phyloP scores from a whole-genome alignment of 2,888 invertebrate genomes.

The Girardia tigrina region DNA sequence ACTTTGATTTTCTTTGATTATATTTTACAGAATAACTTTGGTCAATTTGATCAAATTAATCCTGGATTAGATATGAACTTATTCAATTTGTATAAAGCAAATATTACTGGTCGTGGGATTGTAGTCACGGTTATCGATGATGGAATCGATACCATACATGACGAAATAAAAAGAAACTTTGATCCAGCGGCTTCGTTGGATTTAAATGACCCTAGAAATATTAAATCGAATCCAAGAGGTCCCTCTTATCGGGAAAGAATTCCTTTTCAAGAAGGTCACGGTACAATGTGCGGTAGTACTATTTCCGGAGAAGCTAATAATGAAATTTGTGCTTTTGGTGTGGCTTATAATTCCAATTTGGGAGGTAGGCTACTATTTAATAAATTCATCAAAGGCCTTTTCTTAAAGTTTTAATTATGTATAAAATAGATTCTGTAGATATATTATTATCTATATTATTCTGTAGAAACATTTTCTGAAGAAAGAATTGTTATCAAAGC shows the following conservation, averaged over 20 bases:
- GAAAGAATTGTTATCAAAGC: too few species aligned
- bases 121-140: slow-evolving; percentile 68
- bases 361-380: slow-evolving; percentile 13
- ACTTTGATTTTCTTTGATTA: too few species aligned
- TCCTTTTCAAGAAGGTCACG: slow-evolving; percentile 15
- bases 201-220: slow-evolving; percentile 33
- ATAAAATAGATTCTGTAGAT: too few species aligned
- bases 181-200: slow-evolving; percentile 33
- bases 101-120: slow-evolving; percentile 63
- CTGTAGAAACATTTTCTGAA: too few species aligned
- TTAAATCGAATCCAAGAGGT: slow-evolving; percentile 1
- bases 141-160: slow-evolving; percentile 51
- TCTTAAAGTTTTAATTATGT: too few species aligned
- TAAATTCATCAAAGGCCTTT: too few species aligned
- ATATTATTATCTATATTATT: too few species aligned
- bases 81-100: slow-evolving; percentile 63
- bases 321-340: slow-evolving; percentile 25
- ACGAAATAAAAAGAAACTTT: slow-evolving; percentile 31
- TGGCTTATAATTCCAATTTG: slow-evolving; percentile 30
- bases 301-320: slow-evolving; percentile 29
- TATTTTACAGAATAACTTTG: slow-evolving; percentile 27
- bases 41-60: slow-evolving; percentile 46
- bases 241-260: not conserved
- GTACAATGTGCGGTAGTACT: slow-evolving; percentile 26
- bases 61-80: slow-evolving; percentile 68